Evolutionary conservation across 2,888 invertebrate species (phyloP), one percentile per base, ranked within the genome.

Genomic region (Eilema sororculum): DNA sequence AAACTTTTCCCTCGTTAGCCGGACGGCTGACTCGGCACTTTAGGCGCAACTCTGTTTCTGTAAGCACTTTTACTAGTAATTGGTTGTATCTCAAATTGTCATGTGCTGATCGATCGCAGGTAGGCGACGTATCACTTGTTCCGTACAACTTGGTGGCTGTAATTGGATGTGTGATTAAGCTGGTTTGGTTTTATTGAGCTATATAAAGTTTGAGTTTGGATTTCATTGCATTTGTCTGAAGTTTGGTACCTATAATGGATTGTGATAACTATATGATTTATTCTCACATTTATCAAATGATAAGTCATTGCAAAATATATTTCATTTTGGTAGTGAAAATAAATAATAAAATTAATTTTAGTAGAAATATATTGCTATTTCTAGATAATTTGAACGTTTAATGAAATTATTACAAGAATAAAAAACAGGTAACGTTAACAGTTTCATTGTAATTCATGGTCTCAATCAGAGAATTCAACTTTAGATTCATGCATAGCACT

Each of bases 1-100:
- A 68, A 72, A 72, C 22, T 68, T 72, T 71, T 30, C 72, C 68
- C 72, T 72, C 72, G 72, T 72, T 72, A 72, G 72, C 64, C 58
- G 68, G 65, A 60, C 72, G 25, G 46, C 61, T 68, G 72, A 65
- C 37, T 65, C 16, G 37, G 68, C 72, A 59, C 46, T 72, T 72
- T 62, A 58, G 56, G 61, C 24, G 61, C 24, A 67, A 67, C n/a
- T 63, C 57, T 62, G 62, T 68, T 61, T 68, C 57, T 57, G 57
- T 56, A 28, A 68, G 72, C 72, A 69, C 63, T 72, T 63, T 67
- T 65, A 66, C 65, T 68, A 30, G 56, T 72, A 72, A 72, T 72
- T 72, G 72, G 68, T 68, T 69, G 68, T 72, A 72, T 72, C 72
- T 65, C 52, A 52, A 63, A 69, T 66, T 72, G 66, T 66, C 68